Evolutionary conservation across 2,797 vertebrate species (phyloP), one percentile per base, ranked within the genome.

Genomic region (Poeciliopsis paucimaculata): DNA sequence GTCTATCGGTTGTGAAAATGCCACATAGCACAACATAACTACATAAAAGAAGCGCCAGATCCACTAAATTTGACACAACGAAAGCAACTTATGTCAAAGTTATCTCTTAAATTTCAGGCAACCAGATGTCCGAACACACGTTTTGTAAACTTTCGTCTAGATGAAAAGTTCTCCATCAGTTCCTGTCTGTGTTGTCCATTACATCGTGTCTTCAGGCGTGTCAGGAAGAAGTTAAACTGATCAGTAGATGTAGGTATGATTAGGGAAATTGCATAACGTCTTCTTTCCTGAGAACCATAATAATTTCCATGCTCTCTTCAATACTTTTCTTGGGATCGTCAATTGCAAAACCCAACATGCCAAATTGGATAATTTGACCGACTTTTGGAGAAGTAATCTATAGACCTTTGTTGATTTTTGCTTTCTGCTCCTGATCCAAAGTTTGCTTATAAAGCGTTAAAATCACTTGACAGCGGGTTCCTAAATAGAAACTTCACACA

Each of bases 391-490:
- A n/a, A 2, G 43, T 72, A 31, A 47, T 46, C n/a, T 31, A 31
- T 9, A 47, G 70, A 47, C 0, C 6, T 46, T 13, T 47, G 43
- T 16, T 72, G 2, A 46, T 16, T 28, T 28, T 15, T 26, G 12
- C 66, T 43, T 43, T 71, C 23, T n/a, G 41, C n/a, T 71, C 13
- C 34, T 66, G 34, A 66, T 4, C 62, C 9, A 66, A 39, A 36
- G 62, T 66, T 66, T 66, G 16, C 34, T 64, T 36, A 64, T 64
- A 23, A 64, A 36, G 62, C 26, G 62, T 66, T 66, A 66, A 34
- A 66, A 39, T 39, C 34, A 23, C 31, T 39, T 66, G 18, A 39
- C 62, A 66, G 62, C 34, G 1, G 9, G 18, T 10, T 23, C 16
- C 18, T 23, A 39, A 39, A 66, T 39, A 23, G 34, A 66, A 66